Percentiles rank a stretch among this genome's conserved stretches.
These are phyloP conservation scores for Xanthia icteritia DNA, from an alignment of 2,888 invertebrate genomes.

Conservation along the genomic window DNA sequence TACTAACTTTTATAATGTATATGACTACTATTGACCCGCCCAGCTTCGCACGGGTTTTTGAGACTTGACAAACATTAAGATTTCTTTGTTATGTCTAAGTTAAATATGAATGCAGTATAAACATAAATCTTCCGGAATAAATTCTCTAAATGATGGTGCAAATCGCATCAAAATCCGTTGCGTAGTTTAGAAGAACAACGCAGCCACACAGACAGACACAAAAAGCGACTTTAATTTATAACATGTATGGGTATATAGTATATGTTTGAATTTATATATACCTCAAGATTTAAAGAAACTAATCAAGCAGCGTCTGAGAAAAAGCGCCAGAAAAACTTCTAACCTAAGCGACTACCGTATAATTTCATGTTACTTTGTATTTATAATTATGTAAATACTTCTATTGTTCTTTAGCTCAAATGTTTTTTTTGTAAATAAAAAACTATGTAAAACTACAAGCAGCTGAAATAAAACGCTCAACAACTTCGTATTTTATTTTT, in stretches of 20 bases:
- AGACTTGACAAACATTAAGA: no score
- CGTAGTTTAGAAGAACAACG: no score
- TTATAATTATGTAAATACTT: not conserved
- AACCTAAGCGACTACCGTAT: not conserved
- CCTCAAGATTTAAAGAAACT: not conserved
- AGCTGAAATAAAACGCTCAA: slow-evolving; percentile 3
- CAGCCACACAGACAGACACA: not conserved
- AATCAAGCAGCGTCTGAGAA: not conserved
- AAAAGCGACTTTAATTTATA: no score
- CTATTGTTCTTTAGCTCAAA: not conserved
- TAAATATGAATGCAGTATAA: no score
- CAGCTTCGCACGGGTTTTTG: no score
- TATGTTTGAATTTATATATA: no score
- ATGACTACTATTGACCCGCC: not conserved
- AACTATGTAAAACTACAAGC: not conserved
- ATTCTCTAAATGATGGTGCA: no score
- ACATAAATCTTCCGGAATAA: no score
- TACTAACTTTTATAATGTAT: not conserved
- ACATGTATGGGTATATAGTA: no score
- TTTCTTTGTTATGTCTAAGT: no score
- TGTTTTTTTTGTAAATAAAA: not conserved
- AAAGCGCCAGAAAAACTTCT: not conserved
- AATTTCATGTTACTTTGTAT: not conserved
- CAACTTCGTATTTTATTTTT: not conserved
- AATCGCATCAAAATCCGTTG: no score